Conservation (phyloP, 2,888 invertebrate genomes). For the Drosophila mercatorum region DNA sequence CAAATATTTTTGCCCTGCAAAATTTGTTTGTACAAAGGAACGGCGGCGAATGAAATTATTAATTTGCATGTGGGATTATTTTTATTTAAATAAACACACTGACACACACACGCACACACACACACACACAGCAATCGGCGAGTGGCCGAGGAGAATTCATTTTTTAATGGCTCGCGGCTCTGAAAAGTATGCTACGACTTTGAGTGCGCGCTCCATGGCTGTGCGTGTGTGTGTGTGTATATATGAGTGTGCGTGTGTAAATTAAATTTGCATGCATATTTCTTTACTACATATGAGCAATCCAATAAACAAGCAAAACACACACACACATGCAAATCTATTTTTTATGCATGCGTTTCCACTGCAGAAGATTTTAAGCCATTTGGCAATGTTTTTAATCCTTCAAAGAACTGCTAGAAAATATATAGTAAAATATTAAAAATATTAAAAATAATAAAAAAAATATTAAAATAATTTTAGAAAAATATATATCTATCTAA, state of each 20-base stretch:
- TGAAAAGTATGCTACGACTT: slow-evolving; percentile 69
- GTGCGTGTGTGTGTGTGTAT: slow-evolving; percentile 12
- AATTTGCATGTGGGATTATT: slow-evolving; percentile 82
- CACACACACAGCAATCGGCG: slow-evolving; percentile 1
- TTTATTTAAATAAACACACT: slow-evolving; percentile 65
- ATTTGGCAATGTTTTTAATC: not conserved
- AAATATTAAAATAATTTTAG: too few species aligned
- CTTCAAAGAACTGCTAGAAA: not conserved
- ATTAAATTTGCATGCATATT: slow-evolving; percentile 77
- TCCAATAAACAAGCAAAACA: slow-evolving; percentile 56
- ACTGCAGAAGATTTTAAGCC: slow-evolving; percentile 18
- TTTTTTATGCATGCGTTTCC: slow-evolving; percentile 37
- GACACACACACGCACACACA: slow-evolving; percentile 13
- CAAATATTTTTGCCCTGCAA: slow-evolving; percentile 29
- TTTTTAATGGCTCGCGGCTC: slow-evolving; percentile 62
- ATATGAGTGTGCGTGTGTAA: slow-evolving; percentile 42
- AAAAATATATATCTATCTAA: too few species aligned
- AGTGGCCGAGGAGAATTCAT: slow-evolving; percentile 40
- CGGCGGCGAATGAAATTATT: slow-evolving; percentile 73
- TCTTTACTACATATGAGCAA: slow-evolving; percentile 58
- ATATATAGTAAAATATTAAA: not conserved
- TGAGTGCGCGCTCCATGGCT: slow-evolving; percentile 2
- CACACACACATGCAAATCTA: slow-evolving; percentile 27
- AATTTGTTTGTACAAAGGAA: slow-evolving; percentile 28
- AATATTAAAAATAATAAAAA: not conserved